Percentiles rank a stretch among this genome's conserved stretches.
Conservation (phyloP, 2,888 invertebrate species). For the Platypus cylindrus region DNA sequence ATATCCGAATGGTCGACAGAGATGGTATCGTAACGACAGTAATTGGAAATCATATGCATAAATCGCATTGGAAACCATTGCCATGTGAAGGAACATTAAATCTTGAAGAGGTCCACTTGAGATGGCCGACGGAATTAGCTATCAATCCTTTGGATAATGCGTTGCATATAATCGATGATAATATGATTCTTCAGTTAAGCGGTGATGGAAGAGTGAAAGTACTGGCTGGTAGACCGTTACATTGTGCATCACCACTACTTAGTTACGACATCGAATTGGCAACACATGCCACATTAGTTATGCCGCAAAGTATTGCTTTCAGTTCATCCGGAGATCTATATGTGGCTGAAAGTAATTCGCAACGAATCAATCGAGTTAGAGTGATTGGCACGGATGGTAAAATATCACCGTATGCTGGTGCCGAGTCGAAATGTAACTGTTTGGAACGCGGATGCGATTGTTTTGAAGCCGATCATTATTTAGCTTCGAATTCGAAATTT, state of each 20-base stretch:
- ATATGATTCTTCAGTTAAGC: constrained; percentile 86
- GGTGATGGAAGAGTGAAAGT: constrained; percentile 84
- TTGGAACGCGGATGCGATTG: constrained; percentile 84
- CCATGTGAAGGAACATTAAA: constrained; percentile 85
- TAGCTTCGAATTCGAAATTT: constrained; percentile 88
- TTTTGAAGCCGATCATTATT: constrained; percentile 80
- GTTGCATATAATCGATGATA: constrained; percentile 90
- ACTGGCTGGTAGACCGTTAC: constrained; percentile 84
- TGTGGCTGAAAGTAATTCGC: constrained; percentile 92
- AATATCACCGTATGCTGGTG: constrained; percentile 86
- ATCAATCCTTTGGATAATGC: constrained; percentile 92
- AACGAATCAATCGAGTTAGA: constrained; percentile 81
- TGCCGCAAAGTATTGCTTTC: constrained; percentile 91
- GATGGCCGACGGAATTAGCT: constrained; percentile 93
- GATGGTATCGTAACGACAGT: constrained; percentile 87
- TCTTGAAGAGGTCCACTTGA: constrained; percentile 83
- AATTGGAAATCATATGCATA: constrained; percentile 86
- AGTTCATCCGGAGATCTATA: constrained; percentile 84
- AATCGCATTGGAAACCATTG: constrained; percentile 86
- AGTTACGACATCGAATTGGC: constrained; percentile 78
- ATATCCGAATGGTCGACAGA: constrained; percentile 79
- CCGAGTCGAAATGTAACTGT: constrained; percentile 88
- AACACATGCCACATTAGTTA: constrained; percentile 79
- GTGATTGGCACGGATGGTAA: constrained; percentile 89
- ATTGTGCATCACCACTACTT: constrained; percentile 74